phyloP scores from a whole-genome alignment of 1,140 invertebrate species.

The Neuroterus valhalla region DNA sequence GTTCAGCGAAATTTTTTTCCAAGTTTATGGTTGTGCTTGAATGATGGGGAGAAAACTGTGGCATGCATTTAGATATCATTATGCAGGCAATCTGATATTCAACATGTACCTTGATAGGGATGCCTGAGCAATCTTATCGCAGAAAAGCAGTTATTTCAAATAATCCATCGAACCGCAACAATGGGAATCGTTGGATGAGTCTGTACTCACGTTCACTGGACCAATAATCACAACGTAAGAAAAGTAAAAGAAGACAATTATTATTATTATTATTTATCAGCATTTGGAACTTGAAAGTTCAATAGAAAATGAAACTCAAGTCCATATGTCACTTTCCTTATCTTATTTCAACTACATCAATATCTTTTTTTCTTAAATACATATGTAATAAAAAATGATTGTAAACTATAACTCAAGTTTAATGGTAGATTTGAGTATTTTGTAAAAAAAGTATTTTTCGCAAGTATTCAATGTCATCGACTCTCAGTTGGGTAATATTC shows the following conservation, averaged over 20 bases:
- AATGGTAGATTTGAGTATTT: too few species aligned
- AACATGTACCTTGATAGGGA: conserved; percentile 1
- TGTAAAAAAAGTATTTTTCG: too few species aligned
- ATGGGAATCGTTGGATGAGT: not conserved
- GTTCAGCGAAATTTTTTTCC: too few species aligned
- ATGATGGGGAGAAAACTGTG: not conserved
- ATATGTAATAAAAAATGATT: too few species aligned
- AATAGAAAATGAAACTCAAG: too few species aligned
- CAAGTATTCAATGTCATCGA: too few species aligned
- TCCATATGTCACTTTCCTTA: too few species aligned
- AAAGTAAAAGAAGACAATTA: not conserved
- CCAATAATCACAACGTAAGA: not conserved
- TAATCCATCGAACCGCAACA: conserved; percentile 14
- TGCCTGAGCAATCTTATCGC: conserved; percentile 8
- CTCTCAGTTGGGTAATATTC: too few species aligned
- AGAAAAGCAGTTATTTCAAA: not conserved
- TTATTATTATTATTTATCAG: not conserved
- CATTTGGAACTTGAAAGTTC: too few species aligned
- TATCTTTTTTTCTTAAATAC: too few species aligned
- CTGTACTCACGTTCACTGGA: conserved; percentile 18
- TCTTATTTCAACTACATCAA: too few species aligned
- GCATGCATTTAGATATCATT: conserved; percentile 9
- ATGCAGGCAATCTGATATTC: conserved; percentile 1
- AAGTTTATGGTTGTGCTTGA: not conserved
- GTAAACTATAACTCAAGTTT: too few species aligned